A percentile compares a stretch with the other conserved stretches of the same genome.
phyloP scores from a whole-genome alignment of 2,888 invertebrate species.

The Escarpia spicata region DNA sequence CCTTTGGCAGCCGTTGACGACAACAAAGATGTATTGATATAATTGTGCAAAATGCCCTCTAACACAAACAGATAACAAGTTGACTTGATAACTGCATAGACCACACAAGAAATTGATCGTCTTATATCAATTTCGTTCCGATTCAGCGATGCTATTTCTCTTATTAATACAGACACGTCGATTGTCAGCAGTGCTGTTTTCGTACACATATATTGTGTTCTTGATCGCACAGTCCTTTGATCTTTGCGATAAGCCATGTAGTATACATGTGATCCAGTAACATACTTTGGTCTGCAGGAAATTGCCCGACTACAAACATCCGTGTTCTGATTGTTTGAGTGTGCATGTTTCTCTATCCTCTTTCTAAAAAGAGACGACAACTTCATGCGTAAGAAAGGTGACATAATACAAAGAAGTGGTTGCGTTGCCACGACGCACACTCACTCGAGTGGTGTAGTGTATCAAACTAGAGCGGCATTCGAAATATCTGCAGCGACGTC shows the following conservation, averaged over 20 bases:
- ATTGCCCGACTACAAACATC: background rate
- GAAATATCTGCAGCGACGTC: background rate
- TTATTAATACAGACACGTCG: background rate
- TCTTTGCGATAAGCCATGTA: background rate
- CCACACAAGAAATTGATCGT: background rate
- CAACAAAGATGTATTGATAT: background rate
- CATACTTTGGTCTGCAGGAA: background rate
- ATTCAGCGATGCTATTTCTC: background rate
- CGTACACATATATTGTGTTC: background rate
- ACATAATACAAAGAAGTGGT: background rate
- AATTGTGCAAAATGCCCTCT: background rate
- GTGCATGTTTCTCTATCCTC: background rate
- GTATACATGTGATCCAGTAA: background rate
- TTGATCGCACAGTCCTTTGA: background rate
- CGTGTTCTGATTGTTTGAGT: background rate
- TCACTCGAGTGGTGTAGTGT: background rate
- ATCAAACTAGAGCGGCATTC: background rate
- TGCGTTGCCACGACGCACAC: background rate
- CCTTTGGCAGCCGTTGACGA: background rate
- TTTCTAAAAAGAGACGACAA: background rate
- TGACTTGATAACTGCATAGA: background rate
- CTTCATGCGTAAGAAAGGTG: background rate
- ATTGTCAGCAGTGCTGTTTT: background rate
- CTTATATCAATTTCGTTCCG: background rate
- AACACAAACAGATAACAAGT: background rate